A percentile compares a stretch with the other conserved stretches of the same genome.
These are phyloP conservation scores for Scomber scombrus DNA, from an alignment of 2,113 vertebrate genomes.

Conservation along the genomic window DNA sequence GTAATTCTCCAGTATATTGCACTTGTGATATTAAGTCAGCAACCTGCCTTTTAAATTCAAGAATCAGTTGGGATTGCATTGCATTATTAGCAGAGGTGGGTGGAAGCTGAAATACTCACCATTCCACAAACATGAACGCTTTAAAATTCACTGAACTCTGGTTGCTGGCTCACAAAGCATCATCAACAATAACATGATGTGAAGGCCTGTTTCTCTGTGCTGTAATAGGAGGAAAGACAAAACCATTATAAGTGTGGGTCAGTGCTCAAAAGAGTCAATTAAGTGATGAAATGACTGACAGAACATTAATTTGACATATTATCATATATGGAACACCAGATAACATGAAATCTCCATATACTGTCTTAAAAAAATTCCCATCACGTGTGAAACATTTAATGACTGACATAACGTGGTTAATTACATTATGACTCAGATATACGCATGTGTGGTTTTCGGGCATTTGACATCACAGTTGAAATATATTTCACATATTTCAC, in stretches of 20 bases:
- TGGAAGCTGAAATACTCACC: constrained; percentile 57
- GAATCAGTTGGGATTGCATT: not conserved
- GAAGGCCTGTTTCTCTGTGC: not conserved
- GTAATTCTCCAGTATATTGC: constrained; percentile 27
- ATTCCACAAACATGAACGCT: constrained; percentile 39
- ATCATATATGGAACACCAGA: too few species aligned
- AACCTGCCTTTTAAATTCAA: not conserved
- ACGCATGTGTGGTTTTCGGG: not conserved
- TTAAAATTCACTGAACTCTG: constrained; percentile 2
- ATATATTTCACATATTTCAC: not conserved
- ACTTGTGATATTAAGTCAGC: constrained; percentile 20
- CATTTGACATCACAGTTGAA: not conserved
- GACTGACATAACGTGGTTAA: not conserved
- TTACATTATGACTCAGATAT: not conserved
- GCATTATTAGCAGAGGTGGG: not conserved
- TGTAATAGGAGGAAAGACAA: constrained; percentile 16
- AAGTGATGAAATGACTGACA: not conserved
- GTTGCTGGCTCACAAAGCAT: constrained; percentile 3
- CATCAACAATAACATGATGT: not conserved
- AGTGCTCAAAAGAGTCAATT: not conserved
- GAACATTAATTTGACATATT: not conserved
- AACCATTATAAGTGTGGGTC: not conserved
- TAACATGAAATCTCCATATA: too few species aligned
- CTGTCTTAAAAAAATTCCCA: too few species aligned
- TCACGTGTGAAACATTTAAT: too few species aligned